A percentile compares a stretch with the other conserved stretches of the same genome.
These are phyloP conservation scores for Branchellion lobata DNA, from an alignment of 2,888 invertebrate species.

Conservation along the genomic window DNA sequence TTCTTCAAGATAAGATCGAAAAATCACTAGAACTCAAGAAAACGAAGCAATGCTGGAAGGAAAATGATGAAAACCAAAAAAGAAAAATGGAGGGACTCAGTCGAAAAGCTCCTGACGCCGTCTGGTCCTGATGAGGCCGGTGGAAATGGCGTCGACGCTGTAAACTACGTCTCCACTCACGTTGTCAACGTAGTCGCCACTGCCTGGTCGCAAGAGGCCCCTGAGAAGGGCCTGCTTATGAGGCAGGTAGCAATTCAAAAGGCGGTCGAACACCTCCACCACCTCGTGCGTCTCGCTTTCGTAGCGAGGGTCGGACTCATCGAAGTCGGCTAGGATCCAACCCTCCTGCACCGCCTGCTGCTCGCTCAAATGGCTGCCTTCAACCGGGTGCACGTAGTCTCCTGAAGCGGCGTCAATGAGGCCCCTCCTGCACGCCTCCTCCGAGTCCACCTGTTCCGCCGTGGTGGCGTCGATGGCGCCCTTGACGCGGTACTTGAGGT, in stretches of 20 bases:
- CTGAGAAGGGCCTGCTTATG: slow-evolving; percentile 49
- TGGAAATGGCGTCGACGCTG: slow-evolving; percentile 51
- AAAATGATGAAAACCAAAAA: not conserved
- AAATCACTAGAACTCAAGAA: too few species aligned
- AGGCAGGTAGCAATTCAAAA: not conserved
- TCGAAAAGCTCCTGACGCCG: not conserved
- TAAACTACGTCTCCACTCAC: slow-evolving; percentile 50
- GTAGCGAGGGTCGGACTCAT: slow-evolving; percentile 45
- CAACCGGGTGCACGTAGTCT: slow-evolving; percentile 40
- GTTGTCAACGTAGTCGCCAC: slow-evolving; percentile 52
- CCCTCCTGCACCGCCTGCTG: slow-evolving; percentile 50
- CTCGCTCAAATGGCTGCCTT: slow-evolving; percentile 43
- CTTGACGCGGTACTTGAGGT: slow-evolving; percentile 47
- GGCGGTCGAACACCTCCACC: slow-evolving; percentile 51
- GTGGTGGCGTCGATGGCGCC: slow-evolving; percentile 50
- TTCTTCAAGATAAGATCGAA: too few species aligned
- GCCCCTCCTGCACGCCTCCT: slow-evolving; percentile 49
- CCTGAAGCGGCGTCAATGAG: slow-evolving; percentile 49
- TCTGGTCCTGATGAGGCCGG: slow-evolving; percentile 50
- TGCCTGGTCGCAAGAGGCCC: slow-evolving; percentile 53
- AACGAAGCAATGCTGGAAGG: too few species aligned
- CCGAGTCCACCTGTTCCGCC: slow-evolving; percentile 47
- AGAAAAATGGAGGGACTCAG: not conserved
- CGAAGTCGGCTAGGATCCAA: slow-evolving; percentile 51
- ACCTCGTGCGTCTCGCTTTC: slow-evolving; percentile 52